A percentile compares a stretch with the other conserved stretches of the same genome.
These are phyloP conservation scores for Phorcus lineatus DNA, from an alignment of 2,888 invertebrate genomes.

Conservation along the genomic window DNA sequence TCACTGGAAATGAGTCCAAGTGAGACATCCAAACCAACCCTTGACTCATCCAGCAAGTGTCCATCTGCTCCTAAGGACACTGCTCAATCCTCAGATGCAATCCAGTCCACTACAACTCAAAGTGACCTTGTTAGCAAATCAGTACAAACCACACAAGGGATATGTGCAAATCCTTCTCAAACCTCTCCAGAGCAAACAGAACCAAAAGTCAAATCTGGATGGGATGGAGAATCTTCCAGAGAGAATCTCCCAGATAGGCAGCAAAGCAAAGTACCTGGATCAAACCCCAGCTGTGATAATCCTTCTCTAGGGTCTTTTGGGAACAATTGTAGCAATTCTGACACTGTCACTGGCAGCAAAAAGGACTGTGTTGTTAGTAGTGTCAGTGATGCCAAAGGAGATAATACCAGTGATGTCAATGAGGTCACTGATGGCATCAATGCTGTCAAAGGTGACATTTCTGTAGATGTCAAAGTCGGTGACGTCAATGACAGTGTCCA, in stretches of 20 bases:
- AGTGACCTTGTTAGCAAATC: constrained; percentile 1
- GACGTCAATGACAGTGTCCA: neutral
- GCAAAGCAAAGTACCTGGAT: neutral
- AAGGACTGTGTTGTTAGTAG: neutral
- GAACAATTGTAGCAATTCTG: neutral
- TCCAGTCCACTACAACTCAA: neutral
- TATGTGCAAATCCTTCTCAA: neutral
- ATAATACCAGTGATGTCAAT: neutral
- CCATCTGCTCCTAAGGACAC: neutral
- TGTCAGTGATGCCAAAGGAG: neutral
- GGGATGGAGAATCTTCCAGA: neutral
- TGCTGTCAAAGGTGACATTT: neutral
- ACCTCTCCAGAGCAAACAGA: neutral
- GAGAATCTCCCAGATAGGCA: neutral
- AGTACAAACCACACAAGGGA: neutral
- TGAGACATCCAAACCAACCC: too few species aligned
- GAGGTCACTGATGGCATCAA: neutral
- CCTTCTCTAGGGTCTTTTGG: neutral
- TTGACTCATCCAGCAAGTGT: too few species aligned
- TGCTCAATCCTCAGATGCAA: neutral
- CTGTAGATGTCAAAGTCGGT: neutral
- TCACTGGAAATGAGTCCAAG: too few species aligned
- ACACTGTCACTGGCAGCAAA: neutral
- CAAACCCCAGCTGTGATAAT: neutral
- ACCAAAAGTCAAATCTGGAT: neutral